Conservation (phyloP, 2,113 vertebrate species). For the Etia nguti region DNA sequence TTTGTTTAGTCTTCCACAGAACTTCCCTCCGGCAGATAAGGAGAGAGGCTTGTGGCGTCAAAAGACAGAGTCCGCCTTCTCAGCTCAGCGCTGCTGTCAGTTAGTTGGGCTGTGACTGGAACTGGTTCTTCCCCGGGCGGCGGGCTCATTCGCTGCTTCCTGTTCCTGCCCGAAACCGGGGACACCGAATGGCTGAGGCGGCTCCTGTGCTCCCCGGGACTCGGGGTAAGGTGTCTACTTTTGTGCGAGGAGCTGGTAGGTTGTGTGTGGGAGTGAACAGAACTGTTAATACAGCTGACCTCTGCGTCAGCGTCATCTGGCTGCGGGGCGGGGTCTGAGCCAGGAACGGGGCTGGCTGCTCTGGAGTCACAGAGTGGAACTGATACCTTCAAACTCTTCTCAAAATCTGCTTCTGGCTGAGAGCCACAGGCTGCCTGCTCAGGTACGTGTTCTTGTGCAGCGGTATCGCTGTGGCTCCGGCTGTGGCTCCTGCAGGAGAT, state of each 20-base stretch:
- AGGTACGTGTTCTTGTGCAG: conserved; percentile 7
- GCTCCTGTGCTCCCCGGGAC: conserved; percentile 53
- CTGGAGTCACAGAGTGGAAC: conserved; percentile 31
- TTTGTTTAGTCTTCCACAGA: conserved; percentile 59
- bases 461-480: conserved; percentile 42
- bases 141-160: conserved; percentile 93
- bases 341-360: neutral
- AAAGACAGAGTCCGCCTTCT: conserved; percentile 86
- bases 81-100: conserved; percentile 76
- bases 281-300: conserved; percentile 80
- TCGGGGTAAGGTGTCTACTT: conserved; percentile 51
- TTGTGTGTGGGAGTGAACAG: conserved; percentile 44
- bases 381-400: conserved; percentile 29
- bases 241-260: conserved; percentile 68
- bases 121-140: conserved; percentile 74
- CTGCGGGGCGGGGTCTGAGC: conserved; percentile 29
- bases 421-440: conserved; percentile 8
- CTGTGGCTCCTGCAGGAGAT: conserved; percentile 60
- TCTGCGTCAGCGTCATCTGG: conserved; percentile 77
- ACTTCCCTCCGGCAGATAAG: conserved; percentile 73
- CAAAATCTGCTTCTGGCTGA: neutral
- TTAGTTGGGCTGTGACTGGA: conserved; percentile 49
- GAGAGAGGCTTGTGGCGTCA: conserved; percentile 79
- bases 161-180: conserved; percentile 64
- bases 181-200: conserved; percentile 65